phyloP scores from a whole-genome alignment of 64 coral and sea anemone species.

The Acropora tenuis region DNA sequence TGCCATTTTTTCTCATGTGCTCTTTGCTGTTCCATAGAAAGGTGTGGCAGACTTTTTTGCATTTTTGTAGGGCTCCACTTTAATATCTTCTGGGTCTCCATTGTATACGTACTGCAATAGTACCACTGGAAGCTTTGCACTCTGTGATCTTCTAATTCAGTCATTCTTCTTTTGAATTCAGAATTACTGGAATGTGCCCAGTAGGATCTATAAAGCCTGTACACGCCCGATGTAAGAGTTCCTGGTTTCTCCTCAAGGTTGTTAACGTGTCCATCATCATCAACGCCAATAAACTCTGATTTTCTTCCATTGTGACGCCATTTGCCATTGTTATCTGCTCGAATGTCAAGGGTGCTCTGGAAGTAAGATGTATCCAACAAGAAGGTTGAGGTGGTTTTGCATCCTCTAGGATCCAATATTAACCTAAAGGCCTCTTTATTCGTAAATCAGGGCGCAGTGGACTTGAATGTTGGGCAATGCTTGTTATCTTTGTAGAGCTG shows the following conservation, averaged over 20 bases:
- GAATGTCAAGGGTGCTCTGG: not conserved
- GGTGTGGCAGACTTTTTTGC: slow-evolving; percentile 2
- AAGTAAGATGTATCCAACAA: slow-evolving; percentile 47
- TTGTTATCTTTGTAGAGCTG: slow-evolving; percentile 34
- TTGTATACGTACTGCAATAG: slow-evolving; percentile 16
- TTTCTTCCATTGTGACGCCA: slow-evolving; percentile 19
- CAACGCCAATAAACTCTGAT: not conserved
- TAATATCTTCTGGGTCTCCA: slow-evolving; percentile 9
- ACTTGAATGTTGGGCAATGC: slow-evolving; percentile 45
- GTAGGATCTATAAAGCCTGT: slow-evolving; percentile 18
- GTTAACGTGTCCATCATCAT: slow-evolving; percentile 38
- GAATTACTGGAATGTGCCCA: slow-evolving; percentile 22
- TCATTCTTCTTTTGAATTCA: slow-evolving; percentile 28
- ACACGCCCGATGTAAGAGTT: not conserved
- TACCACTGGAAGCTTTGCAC: slow-evolving; percentile 17
- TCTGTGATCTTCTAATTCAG: slow-evolving; percentile 18
- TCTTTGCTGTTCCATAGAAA: slow-evolving; percentile 9
- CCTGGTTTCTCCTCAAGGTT: not conserved
- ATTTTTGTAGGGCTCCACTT: slow-evolving; percentile 25
- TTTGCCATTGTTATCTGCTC: slow-evolving; percentile 41
- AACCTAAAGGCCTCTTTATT: slow-evolving; percentile 18
- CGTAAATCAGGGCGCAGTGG: slow-evolving; percentile 20
- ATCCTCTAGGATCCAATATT: slow-evolving; percentile 15
- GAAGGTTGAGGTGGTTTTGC: slow-evolving; percentile 22
- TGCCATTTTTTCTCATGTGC: slow-evolving; percentile 17